A percentile compares a stretch with the other conserved stretches of the same genome.
These are phyloP conservation scores for Hypotaenidia philippensis DNA, from an alignment of 2,797 vertebrate genomes.

Conservation along the genomic window DNA sequence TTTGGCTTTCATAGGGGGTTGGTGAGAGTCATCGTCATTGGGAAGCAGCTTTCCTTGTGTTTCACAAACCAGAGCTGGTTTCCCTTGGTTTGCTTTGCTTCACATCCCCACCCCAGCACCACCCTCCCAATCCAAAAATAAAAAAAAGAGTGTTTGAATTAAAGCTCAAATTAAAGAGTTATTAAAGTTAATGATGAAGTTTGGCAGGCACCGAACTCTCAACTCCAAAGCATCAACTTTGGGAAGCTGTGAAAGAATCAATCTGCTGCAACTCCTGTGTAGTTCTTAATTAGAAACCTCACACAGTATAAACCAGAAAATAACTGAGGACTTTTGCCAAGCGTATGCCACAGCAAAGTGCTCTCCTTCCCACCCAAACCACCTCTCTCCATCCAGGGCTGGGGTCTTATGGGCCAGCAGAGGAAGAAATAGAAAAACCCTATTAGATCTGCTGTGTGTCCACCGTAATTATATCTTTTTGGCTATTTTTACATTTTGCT, in stretches of 20 bases:
- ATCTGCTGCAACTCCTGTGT: conserved; percentile 26
- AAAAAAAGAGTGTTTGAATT: conserved; percentile 14
- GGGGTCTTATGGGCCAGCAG: background rate
- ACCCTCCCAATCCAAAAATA: no score
- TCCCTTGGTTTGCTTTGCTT: background rate
- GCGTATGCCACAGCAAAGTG: background rate
- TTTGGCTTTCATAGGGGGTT: no score
- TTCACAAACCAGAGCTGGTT: background rate
- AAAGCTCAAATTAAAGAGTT: conserved; percentile 50
- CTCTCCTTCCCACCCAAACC: background rate
- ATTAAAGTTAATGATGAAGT: conserved; percentile 49
- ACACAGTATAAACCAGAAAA: conserved; percentile 27
- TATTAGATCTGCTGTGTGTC: background rate
- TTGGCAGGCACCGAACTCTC: conserved; percentile 28
- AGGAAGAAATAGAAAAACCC: conserved; percentile 28
- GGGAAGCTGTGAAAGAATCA: conserved; percentile 47
- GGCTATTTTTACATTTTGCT: conserved; percentile 60
- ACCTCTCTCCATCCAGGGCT: background rate
- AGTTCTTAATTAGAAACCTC: background rate
- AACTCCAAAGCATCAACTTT: background rate
- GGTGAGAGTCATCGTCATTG: no score
- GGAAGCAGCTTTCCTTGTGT: no score
- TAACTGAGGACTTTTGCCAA: conserved; percentile 25
- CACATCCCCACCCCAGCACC: no score
- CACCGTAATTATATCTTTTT: conserved; percentile 30